Evolutionary conservation across 2,113 vertebrate genomes (phyloP).

Genomic region (Meleagris gallopavo): DNA sequence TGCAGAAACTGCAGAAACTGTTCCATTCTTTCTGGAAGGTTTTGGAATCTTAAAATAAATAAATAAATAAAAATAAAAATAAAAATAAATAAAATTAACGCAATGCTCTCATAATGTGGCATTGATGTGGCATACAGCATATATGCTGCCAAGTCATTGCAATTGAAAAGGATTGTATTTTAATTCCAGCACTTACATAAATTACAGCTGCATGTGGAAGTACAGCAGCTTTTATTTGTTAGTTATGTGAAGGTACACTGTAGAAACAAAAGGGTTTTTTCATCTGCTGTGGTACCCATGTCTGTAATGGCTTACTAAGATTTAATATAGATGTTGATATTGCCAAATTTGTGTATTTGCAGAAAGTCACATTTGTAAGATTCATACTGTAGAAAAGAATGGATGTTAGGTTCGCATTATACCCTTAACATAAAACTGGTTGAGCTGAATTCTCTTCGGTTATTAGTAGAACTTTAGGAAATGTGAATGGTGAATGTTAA

Average conservation of each 20-base stretch:
- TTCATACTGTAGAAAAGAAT: not conserved
- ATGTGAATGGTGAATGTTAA: not conserved
- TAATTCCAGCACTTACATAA: not conserved
- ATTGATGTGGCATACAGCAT: not conserved
- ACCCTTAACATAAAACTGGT: not conserved
- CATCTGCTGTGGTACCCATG: not conserved
- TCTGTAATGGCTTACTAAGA: fast-evolving
- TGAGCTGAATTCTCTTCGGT: not conserved
- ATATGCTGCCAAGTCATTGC: not conserved
- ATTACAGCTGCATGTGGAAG: not conserved
- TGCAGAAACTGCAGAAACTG: not conserved
- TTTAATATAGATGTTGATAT: not conserved
- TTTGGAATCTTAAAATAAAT: not conserved
- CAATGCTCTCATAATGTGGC: not conserved
- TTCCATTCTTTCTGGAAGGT: not conserved
- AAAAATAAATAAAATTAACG: no score
- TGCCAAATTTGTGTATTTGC: not conserved
- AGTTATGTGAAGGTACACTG: not conserved
- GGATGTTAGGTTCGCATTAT: not conserved
- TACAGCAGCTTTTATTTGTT: not conserved
- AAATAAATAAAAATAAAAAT: no score
- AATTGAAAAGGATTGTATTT: not conserved
- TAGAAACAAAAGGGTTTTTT: not conserved
- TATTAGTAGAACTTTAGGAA: not conserved
- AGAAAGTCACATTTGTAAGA: not conserved